Percentiles rank a stretch among this genome's conserved stretches.
phyloP scores from a whole-genome alignment of 2,113 vertebrate genomes.

The Alligator sinensis region DNA sequence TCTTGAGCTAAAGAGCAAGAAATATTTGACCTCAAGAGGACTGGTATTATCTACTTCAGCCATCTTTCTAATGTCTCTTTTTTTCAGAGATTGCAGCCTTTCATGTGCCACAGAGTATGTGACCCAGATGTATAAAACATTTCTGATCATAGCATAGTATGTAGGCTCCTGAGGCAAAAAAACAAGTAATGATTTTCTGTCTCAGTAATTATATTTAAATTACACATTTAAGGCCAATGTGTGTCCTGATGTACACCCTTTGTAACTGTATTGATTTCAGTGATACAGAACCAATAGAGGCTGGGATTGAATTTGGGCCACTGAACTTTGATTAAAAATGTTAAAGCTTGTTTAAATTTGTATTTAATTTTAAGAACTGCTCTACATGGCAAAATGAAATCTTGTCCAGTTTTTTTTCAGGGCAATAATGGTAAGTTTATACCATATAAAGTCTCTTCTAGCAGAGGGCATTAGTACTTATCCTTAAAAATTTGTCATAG shows the following conservation, averaged over 20 bases:
- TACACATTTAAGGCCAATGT: constrained; percentile 65
- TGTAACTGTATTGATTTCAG: constrained; percentile 67
- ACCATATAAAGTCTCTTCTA: neutral
- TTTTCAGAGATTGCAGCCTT: constrained; percentile 14
- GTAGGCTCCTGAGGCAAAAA: constrained; percentile 63
- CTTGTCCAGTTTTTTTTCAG: constrained; percentile 1
- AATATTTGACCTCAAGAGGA: neutral
- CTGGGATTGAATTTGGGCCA: constrained; percentile 49
- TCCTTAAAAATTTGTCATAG: constrained; percentile 28
- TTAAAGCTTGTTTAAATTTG: constrained; percentile 37
- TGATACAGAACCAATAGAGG: neutral
- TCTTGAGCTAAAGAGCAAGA: neutral
- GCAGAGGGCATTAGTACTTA: neutral
- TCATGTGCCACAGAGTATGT: constrained; percentile 6
- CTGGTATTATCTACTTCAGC: constrained; percentile 4
- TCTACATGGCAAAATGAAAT: neutral
- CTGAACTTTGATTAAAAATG: constrained; percentile 55
- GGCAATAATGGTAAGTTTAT: constrained; percentile 10
- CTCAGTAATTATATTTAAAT: constrained; percentile 70
- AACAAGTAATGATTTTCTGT: constrained; percentile 63
- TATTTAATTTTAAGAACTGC: constrained; percentile 46
- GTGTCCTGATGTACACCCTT: constrained; percentile 51
- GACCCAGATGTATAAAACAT: constrained; percentile 38
- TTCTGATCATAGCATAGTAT: constrained; percentile 48
- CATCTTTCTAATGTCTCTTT: constrained; percentile 24